Evolutionary conservation across 2,888 invertebrate genomes (phyloP).

Genomic region (Choristoneura rosaceana): DNA sequence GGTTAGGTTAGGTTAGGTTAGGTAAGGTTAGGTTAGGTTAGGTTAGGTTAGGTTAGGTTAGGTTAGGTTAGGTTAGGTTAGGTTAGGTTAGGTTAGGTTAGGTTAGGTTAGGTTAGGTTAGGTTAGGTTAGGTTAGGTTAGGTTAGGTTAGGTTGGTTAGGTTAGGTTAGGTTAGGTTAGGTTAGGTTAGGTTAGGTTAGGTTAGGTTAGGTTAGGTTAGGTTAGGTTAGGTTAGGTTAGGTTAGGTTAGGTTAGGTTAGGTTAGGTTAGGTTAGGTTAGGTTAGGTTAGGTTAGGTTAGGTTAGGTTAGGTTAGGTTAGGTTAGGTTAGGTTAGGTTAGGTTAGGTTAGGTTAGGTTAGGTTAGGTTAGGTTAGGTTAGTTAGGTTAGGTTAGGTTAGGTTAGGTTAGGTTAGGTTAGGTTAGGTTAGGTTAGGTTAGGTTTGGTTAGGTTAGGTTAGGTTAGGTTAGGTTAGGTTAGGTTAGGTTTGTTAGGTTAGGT

Average conservation of each 20-base stretch:
- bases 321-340: constrained; percentile 35
- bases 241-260: constrained; percentile 44
- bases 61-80: constrained; percentile 16
- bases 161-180: constrained; percentile 37
- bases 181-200: constrained; percentile 42
- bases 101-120: constrained; percentile 26
- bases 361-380: too few relatives aligned
- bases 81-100: constrained; percentile 22
- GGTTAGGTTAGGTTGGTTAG: constrained; percentile 35
- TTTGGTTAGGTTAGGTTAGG: constrained; percentile 32
- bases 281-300: constrained; percentile 47
- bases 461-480: constrained; percentile 16
- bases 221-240: constrained; percentile 44
- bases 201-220: constrained; percentile 43
- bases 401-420: constrained; percentile 44
- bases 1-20: constrained; percentile 45
- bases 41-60: constrained; percentile 28
- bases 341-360: constrained; percentile 44
- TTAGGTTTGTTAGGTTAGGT: constrained; percentile 36
- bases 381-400: constrained; percentile 42
- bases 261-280: constrained; percentile 43
- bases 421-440: constrained; percentile 41
- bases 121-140: constrained; percentile 10
- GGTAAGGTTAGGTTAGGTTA: constrained; percentile 44
- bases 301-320: constrained; percentile 42